Evolutionary conservation across 2,113 vertebrate genomes (phyloP).

Genomic region (Aplodontia rufa): DNA sequence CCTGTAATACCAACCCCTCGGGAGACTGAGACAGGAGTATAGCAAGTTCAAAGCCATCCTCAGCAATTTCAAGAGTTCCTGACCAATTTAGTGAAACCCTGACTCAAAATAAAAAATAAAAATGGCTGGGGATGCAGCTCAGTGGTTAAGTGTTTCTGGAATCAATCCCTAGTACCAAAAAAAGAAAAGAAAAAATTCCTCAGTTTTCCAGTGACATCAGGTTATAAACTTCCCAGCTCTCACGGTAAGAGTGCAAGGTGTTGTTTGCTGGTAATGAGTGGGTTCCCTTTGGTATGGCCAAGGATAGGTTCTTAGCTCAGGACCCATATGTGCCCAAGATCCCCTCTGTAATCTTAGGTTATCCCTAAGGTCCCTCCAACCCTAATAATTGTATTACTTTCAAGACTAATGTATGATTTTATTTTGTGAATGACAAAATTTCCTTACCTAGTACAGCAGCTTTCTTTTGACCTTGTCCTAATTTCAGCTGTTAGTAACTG

Average conservation of each 20-base stretch:
- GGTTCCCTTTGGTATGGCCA: background rate
- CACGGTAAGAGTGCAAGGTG: background rate
- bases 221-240: background rate
- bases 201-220: slow-evolving; percentile 42
- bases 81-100: too few species aligned
- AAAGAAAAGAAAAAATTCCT: background rate
- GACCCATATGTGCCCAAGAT: background rate
- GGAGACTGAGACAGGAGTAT: too few species aligned
- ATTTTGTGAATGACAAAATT: background rate
- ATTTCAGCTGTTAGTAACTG: background rate
- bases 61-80: too few species aligned
- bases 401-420: background rate
- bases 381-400: background rate
- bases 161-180: too few species aligned
- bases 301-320: background rate
- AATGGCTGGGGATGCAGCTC: too few species aligned
- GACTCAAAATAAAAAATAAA: too few species aligned
- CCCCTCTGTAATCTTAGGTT: background rate
- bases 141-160: too few species aligned
- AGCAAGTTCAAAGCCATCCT: too few species aligned
- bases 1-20: too few species aligned
- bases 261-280: slow-evolving; percentile 26
- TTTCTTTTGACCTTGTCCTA: background rate
- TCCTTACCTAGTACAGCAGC: background rate
- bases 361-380: background rate